A percentile compares a stretch with the other conserved stretches of the same genome.
Conservation (phyloP, 1,140 invertebrate genomes). For the Pseudomyrmex concolor region DNA sequence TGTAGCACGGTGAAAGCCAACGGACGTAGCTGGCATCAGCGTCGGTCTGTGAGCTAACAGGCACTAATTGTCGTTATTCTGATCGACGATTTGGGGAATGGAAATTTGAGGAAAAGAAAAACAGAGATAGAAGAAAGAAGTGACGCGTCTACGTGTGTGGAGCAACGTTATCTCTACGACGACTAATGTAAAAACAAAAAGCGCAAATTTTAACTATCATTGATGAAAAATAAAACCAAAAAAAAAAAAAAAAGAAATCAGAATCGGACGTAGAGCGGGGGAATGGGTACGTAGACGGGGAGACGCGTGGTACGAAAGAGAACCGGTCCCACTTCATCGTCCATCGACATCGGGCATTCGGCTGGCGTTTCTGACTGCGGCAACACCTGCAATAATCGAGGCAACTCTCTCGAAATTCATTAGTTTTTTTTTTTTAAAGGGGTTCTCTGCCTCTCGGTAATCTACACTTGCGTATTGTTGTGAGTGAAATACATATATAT, state of each 20-base stretch:
- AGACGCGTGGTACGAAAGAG: slow-evolving; percentile 48
- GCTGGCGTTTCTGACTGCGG: slow-evolving; percentile 68
- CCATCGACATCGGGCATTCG: slow-evolving; percentile 64
- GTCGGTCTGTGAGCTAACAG: slow-evolving; percentile 61
- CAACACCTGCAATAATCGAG: slow-evolving; percentile 73
- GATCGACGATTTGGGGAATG: slow-evolving; percentile 31
- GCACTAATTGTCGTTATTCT: slow-evolving; percentile 46
- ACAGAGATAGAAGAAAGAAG: slow-evolving; percentile 9
- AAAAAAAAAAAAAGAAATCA: slow-evolving; percentile 33
- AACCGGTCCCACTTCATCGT: slow-evolving; percentile 65
- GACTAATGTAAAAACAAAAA: slow-evolving; percentile 43
- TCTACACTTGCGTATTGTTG: slow-evolving; percentile 29
- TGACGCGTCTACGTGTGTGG: slow-evolving; percentile 11
- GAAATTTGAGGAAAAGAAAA: background rate
- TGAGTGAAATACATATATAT: slow-evolving; percentile 23
- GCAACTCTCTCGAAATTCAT: slow-evolving; percentile 67
- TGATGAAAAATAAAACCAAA: background rate
- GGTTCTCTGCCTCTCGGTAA: slow-evolving; percentile 28
- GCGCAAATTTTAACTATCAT: slow-evolving; percentile 48
- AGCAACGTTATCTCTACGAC: slow-evolving; percentile 5
- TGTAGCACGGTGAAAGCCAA: slow-evolving; percentile 55
- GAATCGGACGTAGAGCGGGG: slow-evolving; percentile 1
- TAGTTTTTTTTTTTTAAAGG: slow-evolving; percentile 45
- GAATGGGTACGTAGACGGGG: slow-evolving; percentile 7
- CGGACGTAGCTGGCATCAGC: slow-evolving; percentile 49